These are phyloP conservation scores for Corythornis vintsioides DNA, from an alignment of 2,113 vertebrate species.

Conservation along the genomic window DNA sequence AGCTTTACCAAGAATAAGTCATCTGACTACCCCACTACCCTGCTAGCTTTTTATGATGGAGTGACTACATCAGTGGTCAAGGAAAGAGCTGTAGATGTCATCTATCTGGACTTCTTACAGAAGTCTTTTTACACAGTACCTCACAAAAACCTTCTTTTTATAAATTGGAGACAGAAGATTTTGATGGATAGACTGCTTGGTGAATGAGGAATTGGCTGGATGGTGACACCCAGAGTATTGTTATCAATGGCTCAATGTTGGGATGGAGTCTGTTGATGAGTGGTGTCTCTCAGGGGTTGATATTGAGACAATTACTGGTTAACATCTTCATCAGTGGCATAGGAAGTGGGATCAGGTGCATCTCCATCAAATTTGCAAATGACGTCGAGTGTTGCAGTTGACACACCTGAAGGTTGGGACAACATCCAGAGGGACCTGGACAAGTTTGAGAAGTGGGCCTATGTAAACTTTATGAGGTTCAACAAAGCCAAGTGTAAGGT, in stretches of 20 bases:
- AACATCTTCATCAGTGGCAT: neutral
- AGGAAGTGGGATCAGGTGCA: neutral
- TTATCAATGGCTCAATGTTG: neutral
- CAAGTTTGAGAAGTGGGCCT: neutral
- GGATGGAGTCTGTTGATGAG: neutral
- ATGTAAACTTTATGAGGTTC: neutral
- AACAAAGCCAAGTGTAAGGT: neutral
- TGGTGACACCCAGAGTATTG: neutral
- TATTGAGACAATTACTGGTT: neutral
- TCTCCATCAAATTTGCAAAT: neutral
- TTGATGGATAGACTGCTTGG: neutral
- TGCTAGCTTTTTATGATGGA: neutral
- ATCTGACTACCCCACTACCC: neutral
- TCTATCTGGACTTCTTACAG: neutral
- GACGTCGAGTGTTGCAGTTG: neutral
- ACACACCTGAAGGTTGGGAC: neutral
- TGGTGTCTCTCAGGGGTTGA: neutral
- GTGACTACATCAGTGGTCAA: neutral
- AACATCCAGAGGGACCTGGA: neutral
- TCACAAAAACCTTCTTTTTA: neutral
- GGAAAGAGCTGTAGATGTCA: neutral
- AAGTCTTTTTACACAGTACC: neutral
- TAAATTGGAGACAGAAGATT: neutral
- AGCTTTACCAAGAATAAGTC: neutral
- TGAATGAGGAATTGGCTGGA: neutral